Conservation (phyloP, 2,797 vertebrate genomes). For the Monodelphis domestica region DNA sequence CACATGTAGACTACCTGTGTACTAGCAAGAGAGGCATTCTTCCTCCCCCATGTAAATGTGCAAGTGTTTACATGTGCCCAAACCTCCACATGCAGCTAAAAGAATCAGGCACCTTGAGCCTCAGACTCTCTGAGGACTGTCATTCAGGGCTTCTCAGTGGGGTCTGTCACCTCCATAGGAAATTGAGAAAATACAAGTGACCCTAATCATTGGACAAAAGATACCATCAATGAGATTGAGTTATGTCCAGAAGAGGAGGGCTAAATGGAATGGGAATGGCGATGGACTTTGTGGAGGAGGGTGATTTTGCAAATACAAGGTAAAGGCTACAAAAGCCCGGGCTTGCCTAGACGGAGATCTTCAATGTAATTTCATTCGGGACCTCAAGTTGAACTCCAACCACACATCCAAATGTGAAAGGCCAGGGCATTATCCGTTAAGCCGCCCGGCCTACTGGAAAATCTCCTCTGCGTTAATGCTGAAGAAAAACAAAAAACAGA, state of each 20-base stretch:
- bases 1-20: background rate
- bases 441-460: constrained; percentile 73
- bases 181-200: background rate
- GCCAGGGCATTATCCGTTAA: constrained; percentile 72
- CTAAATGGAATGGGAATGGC: background rate
- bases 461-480: constrained; percentile 67
- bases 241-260: background rate
- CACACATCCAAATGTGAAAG: constrained; percentile 56
- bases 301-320: background rate
- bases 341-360: constrained; percentile 25
- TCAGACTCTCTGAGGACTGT: fast-evolving
- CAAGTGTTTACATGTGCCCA: background rate
- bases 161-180: fast-evolving
- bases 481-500: constrained; percentile 76
- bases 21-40: fast-evolving
- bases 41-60: fast-evolving
- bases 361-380: constrained; percentile 55
- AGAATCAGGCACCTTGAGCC: fast-evolving
- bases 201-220: background rate
- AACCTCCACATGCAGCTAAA: fast-evolving
- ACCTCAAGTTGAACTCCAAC: constrained; percentile 75
- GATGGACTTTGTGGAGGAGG: background rate
- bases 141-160: fast-evolving
- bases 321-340: background rate
- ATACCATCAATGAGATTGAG: fast-evolving